phyloP scores from a whole-genome alignment of 2,888 invertebrate genomes.

The Villa cingulata region DNA sequence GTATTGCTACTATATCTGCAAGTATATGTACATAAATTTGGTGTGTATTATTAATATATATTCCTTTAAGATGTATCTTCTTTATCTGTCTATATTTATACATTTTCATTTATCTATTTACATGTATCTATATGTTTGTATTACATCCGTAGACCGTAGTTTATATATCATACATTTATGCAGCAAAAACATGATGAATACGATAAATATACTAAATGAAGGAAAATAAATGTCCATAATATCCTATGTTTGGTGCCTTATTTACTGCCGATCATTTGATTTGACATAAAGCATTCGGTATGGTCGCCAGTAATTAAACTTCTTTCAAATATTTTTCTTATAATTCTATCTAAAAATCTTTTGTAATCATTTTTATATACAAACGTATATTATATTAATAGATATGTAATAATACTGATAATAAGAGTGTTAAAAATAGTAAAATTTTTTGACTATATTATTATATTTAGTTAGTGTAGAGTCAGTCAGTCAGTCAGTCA shows the following conservation, averaged over 20 bases:
- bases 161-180: neutral
- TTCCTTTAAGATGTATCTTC: no score
- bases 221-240: constrained; percentile 6
- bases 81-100: no score
- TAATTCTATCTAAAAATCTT: neutral
- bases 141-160: no score
- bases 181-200: neutral
- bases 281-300: constrained; percentile 2
- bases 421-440: constrained; percentile 4
- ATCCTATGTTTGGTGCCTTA: constrained; percentile 1
- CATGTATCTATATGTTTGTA: no score
- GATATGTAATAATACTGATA: no score
- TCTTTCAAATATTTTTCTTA: neutral
- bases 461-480: neutral
- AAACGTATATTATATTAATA: neutral
- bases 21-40: no score
- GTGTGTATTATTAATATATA: no score
- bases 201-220: constrained; percentile 4
- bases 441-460: neutral
- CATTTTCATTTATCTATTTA: no score
- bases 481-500: neutral
- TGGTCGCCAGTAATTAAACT: constrained; percentile 4
- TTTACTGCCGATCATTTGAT: constrained; percentile 4
- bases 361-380: neutral
- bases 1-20: no score